Evolutionary conservation across 2,113 vertebrate genomes (phyloP).

Genomic region (Amphilophus citrinellus): DNA sequence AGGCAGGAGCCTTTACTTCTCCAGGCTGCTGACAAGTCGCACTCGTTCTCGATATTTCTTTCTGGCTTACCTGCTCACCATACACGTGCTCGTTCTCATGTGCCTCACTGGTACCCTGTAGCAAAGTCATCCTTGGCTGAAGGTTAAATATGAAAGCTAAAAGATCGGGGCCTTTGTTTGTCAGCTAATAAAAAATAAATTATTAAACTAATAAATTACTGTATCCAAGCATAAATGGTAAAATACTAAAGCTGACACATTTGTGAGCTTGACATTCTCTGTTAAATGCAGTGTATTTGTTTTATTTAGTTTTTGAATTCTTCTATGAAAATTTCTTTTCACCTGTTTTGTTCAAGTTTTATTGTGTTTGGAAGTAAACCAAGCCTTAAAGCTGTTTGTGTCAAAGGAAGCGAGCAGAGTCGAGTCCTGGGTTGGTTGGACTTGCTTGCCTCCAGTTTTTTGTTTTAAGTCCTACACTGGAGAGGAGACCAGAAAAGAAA

Average conservation of each 20-base stretch:
- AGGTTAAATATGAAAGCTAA: not conserved
- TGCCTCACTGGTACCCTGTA: slow-evolving; percentile 87
- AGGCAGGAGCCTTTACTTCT: slow-evolving; percentile 89
- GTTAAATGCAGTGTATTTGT: not conserved
- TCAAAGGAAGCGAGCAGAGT: not conserved
- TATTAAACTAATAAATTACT: not conserved
- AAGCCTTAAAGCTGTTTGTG: slow-evolving; percentile 31
- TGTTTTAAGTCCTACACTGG: not conserved
- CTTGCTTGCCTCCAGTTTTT: not conserved
- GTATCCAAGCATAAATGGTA: not conserved
- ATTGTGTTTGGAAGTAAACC: not conserved
- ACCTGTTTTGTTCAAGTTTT: not conserved
- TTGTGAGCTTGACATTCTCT: not conserved
- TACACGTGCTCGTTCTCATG: slow-evolving; percentile 86
- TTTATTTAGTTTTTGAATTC: not conserved
- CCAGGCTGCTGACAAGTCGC: slow-evolving; percentile 86
- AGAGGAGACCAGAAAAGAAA: not conserved
- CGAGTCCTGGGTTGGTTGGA: not conserved
- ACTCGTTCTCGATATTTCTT: slow-evolving; percentile 88
- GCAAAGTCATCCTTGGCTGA: not conserved
- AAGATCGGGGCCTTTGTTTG: not conserved
- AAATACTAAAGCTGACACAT: slow-evolving; percentile 10
- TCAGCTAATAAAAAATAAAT: too few species aligned
- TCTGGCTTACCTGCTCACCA: slow-evolving; percentile 84
- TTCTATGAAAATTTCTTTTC: not conserved